Base-by-base conservation (phyloP, 2,113 vertebrate species). In the Pholis gunnellus region DNA sequence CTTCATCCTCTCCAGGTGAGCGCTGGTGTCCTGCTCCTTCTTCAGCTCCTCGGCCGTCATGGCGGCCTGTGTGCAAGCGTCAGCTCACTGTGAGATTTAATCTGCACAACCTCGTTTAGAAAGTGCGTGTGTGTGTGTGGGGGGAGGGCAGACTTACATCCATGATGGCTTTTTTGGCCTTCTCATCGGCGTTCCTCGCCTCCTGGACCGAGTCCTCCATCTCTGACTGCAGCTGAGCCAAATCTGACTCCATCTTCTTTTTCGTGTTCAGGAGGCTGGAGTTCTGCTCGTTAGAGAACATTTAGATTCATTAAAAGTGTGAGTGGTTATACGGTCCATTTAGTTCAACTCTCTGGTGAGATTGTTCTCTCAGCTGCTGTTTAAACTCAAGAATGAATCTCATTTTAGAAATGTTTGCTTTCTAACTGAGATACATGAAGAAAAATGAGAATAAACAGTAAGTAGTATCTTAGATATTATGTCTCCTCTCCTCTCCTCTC, bases 41-140 rank as follows among this genome's bases (percentile, higher is more conserved):
- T 97, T 96, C 82, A 97, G 93, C 88, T 97, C 96, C 81, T 97
- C 96, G 1, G 93, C 94, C 94, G 96, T 95, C 94, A 96, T 95
- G 83, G 95, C 95, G 72, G 95, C 96, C 93, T 94, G 78, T 0
- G 9, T 18, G 59, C 27, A 73, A 67, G 80, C 20, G 20, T 9
- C 5, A 61, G 27, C 18, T 81, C 20, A 5, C 9, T 5, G 48
- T 86, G 50, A 72, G 70, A 69, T 74, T 60, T 15, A n/a, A 60
- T 77, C 67, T 27, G 31, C 60, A 63, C 9, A 2, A 38, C 60
- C 27, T 40, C 17, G 9, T 7, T 54, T 15, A 31, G 11, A 20
- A 52, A 8, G 3, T 54, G 50, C n/a, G 22, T 52, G 50, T 54
- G 48, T 50, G 48, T 20, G 48, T 50, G 7, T 9, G 44, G 42